Conservation (phyloP, 1,140 invertebrate species). For the Formica exsecta region DNA sequence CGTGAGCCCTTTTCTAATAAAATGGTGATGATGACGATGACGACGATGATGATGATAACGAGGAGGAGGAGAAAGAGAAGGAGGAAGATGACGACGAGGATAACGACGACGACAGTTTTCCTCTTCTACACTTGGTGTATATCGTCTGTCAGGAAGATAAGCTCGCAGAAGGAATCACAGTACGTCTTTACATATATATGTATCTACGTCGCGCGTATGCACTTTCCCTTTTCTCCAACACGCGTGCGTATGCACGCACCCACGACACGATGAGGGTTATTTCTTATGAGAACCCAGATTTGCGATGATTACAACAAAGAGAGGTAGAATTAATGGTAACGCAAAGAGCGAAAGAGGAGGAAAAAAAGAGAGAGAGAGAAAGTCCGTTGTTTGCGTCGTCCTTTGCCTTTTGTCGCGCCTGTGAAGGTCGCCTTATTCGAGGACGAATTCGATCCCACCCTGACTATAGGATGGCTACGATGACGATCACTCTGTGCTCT, state of each 20-base stretch:
- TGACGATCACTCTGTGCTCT: neutral
- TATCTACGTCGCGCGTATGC: neutral
- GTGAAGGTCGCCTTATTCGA: conserved; percentile 29
- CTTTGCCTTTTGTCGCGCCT: conserved; percentile 27
- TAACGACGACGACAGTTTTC: neutral
- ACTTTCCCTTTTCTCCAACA: neutral
- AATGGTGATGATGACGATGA: neutral
- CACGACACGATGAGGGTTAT: conserved; percentile 27
- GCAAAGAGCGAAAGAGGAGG: neutral
- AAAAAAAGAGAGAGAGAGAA: neutral
- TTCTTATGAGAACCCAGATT: conserved; percentile 11
- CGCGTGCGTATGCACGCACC: neutral
- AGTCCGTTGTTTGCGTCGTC: conserved; percentile 41
- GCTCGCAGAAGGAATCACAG: neutral
- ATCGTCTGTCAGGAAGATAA: neutral
- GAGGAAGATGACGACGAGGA: neutral
- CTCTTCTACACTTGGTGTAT: neutral
- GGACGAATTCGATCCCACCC: neutral
- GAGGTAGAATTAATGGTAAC: too few species aligned
- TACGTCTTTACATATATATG: neutral
- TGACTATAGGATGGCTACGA: neutral
- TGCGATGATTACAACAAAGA: conserved; percentile 21
- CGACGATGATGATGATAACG: neutral
- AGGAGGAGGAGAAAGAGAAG: too few species aligned
- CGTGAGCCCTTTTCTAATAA: neutral